Percentiles rank a stretch among this genome's conserved stretches.
These are phyloP conservation scores for Plebejus argus DNA, from an alignment of 2,888 invertebrate genomes.

Conservation along the genomic window DNA sequence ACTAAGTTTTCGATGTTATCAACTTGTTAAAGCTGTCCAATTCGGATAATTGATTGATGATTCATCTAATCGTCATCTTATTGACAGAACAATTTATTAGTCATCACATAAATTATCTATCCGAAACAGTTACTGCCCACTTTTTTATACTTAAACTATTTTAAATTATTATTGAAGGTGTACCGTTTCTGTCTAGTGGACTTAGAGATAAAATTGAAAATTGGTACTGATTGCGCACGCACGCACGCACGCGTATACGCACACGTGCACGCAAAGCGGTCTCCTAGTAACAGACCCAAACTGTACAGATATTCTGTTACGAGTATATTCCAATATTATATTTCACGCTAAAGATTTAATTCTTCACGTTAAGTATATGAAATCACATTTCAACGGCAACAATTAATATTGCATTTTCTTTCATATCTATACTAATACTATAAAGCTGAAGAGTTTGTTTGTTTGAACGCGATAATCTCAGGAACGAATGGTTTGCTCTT, in stretches of 20 bases:
- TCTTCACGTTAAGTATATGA: background rate
- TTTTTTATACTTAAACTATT: too few relatives aligned
- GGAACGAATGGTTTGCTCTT: too few relatives aligned
- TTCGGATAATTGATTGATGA: background rate
- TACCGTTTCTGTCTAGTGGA: too few relatives aligned
- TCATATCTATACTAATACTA: too few relatives aligned
- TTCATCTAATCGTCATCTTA: background rate
- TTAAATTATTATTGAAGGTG: too few relatives aligned
- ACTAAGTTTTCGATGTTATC: background rate
- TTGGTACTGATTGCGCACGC: too few relatives aligned
- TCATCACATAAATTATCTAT: background rate
- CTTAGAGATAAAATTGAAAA: too few relatives aligned
- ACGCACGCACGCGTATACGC: too few relatives aligned
- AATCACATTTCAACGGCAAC: background rate
- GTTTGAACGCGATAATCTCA: too few relatives aligned
- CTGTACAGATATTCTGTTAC: background rate
- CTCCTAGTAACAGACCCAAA: background rate
- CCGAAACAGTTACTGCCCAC: too few relatives aligned
- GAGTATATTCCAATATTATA: background rate
- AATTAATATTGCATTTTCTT: too few relatives aligned
- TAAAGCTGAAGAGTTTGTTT: too few relatives aligned
- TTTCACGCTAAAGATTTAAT: background rate
- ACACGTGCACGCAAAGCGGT: background rate
- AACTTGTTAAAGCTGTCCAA: background rate
- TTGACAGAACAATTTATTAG: background rate